Evolutionary conservation across 2,888 invertebrate species (phyloP).

Genomic region (Chaetogeoica ovagalla): DNA sequence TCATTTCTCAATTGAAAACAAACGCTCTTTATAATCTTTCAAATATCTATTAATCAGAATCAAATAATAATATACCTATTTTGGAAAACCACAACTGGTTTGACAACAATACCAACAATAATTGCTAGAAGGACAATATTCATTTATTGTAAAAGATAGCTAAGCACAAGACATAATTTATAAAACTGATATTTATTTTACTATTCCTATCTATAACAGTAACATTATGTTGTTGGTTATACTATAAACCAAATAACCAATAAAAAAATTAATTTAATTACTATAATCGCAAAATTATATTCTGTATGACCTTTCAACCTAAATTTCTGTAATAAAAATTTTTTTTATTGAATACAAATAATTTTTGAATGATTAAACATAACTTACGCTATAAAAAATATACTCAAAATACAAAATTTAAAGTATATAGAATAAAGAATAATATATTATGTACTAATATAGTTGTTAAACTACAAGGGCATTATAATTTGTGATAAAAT

Average conservation of each 20-base stretch:
- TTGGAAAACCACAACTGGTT: constrained; percentile 11
- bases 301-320: no score
- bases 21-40: not conserved
- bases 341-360: no score
- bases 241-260: not conserved
- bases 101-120: not conserved
- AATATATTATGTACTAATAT: no score
- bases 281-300: no score
- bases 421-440: no score
- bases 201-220: not conserved
- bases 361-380: no score
- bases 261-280: no score
- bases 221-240: not conserved
- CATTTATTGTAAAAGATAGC: not conserved
- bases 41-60: not conserved
- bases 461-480: no score
- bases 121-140: not conserved
- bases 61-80: not conserved
- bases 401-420: no score
- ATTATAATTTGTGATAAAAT: no score
- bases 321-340: no score
- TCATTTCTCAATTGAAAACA: not conserved
- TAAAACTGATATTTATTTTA: not conserved
- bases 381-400: no score
- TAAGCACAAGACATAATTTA: not conserved